These are phyloP conservation scores for Chaetodon trifasciatus DNA, from an alignment of 2,797 vertebrate genomes.

Conservation along the genomic window DNA sequence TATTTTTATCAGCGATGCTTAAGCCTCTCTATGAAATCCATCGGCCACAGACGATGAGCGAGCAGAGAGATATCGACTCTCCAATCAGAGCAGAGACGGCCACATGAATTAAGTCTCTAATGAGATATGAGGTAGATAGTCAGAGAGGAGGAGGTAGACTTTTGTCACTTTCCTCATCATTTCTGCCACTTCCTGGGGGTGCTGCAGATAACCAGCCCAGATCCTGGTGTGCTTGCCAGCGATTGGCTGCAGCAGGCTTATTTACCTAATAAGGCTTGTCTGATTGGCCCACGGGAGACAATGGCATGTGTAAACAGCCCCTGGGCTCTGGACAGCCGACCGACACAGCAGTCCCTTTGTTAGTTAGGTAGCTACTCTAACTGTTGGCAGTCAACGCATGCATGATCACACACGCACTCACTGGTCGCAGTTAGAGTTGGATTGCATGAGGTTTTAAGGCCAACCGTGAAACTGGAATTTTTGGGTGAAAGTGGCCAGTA, in stretches of 20 bases:
- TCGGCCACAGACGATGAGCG: slow-evolving; percentile 57
- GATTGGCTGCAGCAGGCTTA: slow-evolving; percentile 65
- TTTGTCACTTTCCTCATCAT: slow-evolving; percentile 67
- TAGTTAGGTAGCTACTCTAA: slow-evolving; percentile 70
- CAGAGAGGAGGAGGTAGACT: slow-evolving; percentile 32
- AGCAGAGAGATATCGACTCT: slow-evolving; percentile 40
- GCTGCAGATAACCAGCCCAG: slow-evolving; percentile 67
- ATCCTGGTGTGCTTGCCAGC: slow-evolving; percentile 50
- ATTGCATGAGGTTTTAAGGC: slow-evolving; percentile 7
- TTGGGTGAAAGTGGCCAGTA: slow-evolving; percentile 36
- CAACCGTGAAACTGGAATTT: slow-evolving; percentile 21
- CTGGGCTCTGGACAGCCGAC: slow-evolving; percentile 68
- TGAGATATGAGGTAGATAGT: slow-evolving; percentile 68
- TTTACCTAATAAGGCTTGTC: slow-evolving; percentile 79
- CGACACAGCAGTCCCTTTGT: slow-evolving; percentile 76
- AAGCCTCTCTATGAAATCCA: slow-evolving; percentile 66
- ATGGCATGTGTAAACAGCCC: slow-evolving; percentile 77
- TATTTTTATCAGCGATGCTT: slow-evolving; percentile 38
- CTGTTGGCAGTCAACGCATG: slow-evolving; percentile 63
- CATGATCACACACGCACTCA: slow-evolving; percentile 64
- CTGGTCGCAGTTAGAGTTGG: slow-evolving; percentile 49
- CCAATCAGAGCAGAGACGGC: slow-evolving; percentile 56
- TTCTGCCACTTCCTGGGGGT: slow-evolving; percentile 70
- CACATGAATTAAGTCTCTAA: slow-evolving; percentile 55
- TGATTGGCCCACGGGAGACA: slow-evolving; percentile 77